Evolutionary conservation across 2,113 vertebrate species (phyloP), one percentile per base, ranked within the genome.

Genomic region (Apaloderma vittatum): DNA sequence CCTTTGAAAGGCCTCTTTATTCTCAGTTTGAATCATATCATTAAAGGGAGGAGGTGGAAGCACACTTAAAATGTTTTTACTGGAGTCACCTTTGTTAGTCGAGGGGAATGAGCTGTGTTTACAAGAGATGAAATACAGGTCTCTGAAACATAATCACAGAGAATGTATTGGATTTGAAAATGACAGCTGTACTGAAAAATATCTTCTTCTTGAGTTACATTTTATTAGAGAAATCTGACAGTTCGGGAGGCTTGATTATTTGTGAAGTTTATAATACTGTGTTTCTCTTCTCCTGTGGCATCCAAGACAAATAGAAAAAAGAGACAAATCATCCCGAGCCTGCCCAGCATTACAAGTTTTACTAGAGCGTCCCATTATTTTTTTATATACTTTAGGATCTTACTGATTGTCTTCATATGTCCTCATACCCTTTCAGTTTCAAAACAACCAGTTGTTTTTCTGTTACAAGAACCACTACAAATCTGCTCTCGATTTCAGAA

Each of bases 1-100:
- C 67, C 75, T 93, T 93, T 91, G 73, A 90, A 98, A 89, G 63
- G 30, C 78, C n/a, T 88, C 76, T 91, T 55, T 91, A 92, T 91
- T 96, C 83, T 88, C 58, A 45, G 61, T 46, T 88, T 80, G 70
- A 90, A 85, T 93, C 54, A 43, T 51, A 29, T 87, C 70, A 86
- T 89, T 91, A 81, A 90, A 12, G 37, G 21, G 22, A 85, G 70
- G 67, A 94, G 54, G 67, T 49, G 15, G 59, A 88, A 70, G 8
- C 27, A 68, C 86, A 68, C 46, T 84, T 94, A 62, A 80, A 88
- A 66, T 70, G 29, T 79, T 93, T 95, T 83, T 37, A 45, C 19
- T n/a, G 16, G 54, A 92, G 43, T 59, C 75, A 81, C 48, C 34
- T 90, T 88, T 86, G 43, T 67, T 86, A 67, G 71, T 54, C 68